Evolutionary conservation across 2,888 invertebrate species (phyloP).

Genomic region (Rhingia rostrata): DNA sequence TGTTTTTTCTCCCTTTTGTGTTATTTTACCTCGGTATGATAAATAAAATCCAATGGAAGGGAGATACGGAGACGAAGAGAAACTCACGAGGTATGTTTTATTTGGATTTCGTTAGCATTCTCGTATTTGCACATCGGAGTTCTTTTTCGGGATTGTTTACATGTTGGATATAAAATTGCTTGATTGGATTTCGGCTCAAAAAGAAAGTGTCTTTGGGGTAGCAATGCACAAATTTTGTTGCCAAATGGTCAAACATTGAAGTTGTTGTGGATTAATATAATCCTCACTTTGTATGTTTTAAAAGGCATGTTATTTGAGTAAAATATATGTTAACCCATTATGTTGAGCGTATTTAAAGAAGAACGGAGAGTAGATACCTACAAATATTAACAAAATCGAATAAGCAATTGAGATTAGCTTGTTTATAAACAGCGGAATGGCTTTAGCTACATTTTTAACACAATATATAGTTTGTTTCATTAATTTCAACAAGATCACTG

Average conservation of each 20-base stretch:
- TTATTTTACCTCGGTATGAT: slow-evolving; percentile 38
- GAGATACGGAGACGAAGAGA: slow-evolving; percentile 2
- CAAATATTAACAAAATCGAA: too few relatives aligned
- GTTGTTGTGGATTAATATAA: neutral
- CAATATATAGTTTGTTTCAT: too few relatives aligned
- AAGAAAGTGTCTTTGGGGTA: neutral
- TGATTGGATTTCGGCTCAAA: slow-evolving; percentile 60
- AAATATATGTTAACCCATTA: too few relatives aligned
- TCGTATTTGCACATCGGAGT: slow-evolving; percentile 65
- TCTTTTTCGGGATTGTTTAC: slow-evolving; percentile 62
- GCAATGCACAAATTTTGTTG: neutral
- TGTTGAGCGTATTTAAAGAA: too few relatives aligned
- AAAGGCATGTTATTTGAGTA: neutral
- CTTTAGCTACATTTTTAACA: too few relatives aligned
- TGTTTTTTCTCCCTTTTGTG: slow-evolving; percentile 14
- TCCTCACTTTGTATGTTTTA: neutral
- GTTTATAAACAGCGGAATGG: too few relatives aligned
- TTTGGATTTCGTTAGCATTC: slow-evolving; percentile 73
- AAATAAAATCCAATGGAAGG: slow-evolving; percentile 57
- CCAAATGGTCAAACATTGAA: neutral
- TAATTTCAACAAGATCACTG: too few relatives aligned
- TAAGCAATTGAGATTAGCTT: too few relatives aligned
- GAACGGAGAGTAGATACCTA: too few relatives aligned
- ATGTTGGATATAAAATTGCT: slow-evolving; percentile 55
- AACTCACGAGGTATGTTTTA: slow-evolving; percentile 53